Base-by-base conservation (phyloP, 2,888 invertebrate species). In the Mythimna impura region DNA sequence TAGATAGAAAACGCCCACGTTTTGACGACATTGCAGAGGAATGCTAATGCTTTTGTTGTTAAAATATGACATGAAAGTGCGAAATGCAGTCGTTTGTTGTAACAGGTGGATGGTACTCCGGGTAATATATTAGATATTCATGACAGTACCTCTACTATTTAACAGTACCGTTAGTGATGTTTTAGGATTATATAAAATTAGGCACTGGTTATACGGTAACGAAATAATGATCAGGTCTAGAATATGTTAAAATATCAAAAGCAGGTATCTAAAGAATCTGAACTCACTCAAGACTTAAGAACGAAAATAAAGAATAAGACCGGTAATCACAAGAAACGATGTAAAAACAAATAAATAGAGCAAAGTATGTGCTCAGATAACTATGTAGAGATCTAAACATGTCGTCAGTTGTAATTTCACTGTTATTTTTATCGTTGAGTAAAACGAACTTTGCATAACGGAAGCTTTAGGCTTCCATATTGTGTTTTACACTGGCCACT, bases 361-460 rank as follows among this genome's bases (percentile, higher is more conserved):
- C 22, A 55, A 17, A 66, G 9, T 8, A 60, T 69, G 22, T 68
- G 17, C 22, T 14, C 62, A 79, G 79, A 81, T 66, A 74, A 74
- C 83, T 74, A 17, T 62, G 22, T 57, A 20, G 34, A 52, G 52
- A 81, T 82, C 83, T 79, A 71, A 62, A 68, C 50, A 64, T 60
- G 50, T 58, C 12, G 58, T 22, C 36, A 50, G 68, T 70, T 64
- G 22, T 63, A 67, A 62, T 69, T 71, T 67, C 71, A 82, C 83
- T 73, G 85, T 77, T 85, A 78, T 77, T 80, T 71, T 80, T 80
- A 81, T 79, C 66, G 57, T 71, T 71, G 74, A 72, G 36, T 73
- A 57, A 64, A 34, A 36, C 43, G 9, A 65, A 60, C 20, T 80
- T 78, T 78, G 43, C 30, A 58, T 78, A 83, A 64, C 67, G 69